Base-by-base conservation (phyloP, 2,888 invertebrate species). In the Sipunculus nudus region DNA sequence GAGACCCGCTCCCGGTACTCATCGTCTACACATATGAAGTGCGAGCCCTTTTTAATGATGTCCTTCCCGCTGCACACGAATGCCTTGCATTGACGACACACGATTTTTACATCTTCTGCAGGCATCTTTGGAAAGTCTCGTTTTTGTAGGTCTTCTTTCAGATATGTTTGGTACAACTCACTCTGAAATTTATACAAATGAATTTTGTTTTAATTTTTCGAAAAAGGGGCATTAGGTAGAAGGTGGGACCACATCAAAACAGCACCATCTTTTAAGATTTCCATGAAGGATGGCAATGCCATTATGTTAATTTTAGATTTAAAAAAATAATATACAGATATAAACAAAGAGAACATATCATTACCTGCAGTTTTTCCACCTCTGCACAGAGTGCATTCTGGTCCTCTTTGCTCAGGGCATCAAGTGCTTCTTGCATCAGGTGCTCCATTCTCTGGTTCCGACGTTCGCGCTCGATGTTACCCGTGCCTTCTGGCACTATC, bases 371-470 rank as follows among this genome's bases (percentile, higher is more conserved):
- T 10, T 10, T 43, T 8, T 43, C 43, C 10, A 43, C 19, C 16
- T 19, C 43, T 16, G 10, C 19, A 13, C 19, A 16, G 19, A 43
- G 43, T 19, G 10, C 19, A 13, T 19, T 10, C 8, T 16, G 32
- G 10, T 50, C 50, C n/a, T 35, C 16, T 8, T 35, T 31, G 45
- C 38, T 46, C 10, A 61, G 52, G 13, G 41, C 52, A 13, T 61
- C 45, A 25, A 63, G 41, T n/a, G 60, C 60, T 41, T 55, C 60
- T 38, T 49, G 43, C 63, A 63, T 63, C 19, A 23, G 26, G 38
- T 50, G 45, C 39, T 63, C 63, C 21, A 46, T 54, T 38, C 31
- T 16, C 40, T 54, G 52, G 32, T 63, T 63, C 46, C 50, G 41
- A 21, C 35, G 32, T 39, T 63, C 63, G 28, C 63, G 25, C 19